A percentile compares a stretch with the other conserved stretches of the same genome.
phyloP scores from a whole-genome alignment of 1,140 invertebrate species.

The Camponotus pennsylvanicus region DNA sequence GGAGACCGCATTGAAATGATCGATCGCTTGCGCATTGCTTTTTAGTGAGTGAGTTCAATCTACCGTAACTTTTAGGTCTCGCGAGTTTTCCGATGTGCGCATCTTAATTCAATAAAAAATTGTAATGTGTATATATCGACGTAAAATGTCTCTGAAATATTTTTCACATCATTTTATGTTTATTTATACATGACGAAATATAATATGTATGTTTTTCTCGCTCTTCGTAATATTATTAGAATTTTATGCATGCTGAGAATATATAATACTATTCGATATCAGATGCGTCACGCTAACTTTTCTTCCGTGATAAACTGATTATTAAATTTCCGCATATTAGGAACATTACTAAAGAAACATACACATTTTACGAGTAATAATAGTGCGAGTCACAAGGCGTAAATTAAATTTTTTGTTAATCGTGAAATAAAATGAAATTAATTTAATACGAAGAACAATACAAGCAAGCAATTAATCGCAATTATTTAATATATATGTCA shows the following conservation, averaged over 20 bases:
- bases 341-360: background rate
- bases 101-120: slow-evolving; percentile 39
- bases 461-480: background rate
- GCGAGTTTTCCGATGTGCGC: slow-evolving; percentile 9
- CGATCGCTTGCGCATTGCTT: slow-evolving; percentile 42
- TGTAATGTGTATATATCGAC: background rate
- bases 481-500: background rate
- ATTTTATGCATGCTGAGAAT: slow-evolving; percentile 20
- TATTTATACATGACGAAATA: background rate
- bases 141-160: background rate
- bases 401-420: background rate
- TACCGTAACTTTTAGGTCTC: slow-evolving; percentile 1
- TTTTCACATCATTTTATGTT: background rate
- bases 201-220: background rate
- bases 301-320: slow-evolving; percentile 21
- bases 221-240: background rate
- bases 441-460: background rate
- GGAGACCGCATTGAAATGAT: slow-evolving; percentile 52
- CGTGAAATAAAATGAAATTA: slow-evolving; percentile 4
- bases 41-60: slow-evolving; percentile 19
- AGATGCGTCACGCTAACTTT: background rate
- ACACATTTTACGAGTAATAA: background rate
- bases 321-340: background rate
- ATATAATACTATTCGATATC: slow-evolving; percentile 14
- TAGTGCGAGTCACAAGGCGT: background rate